phyloP scores from a whole-genome alignment of 2,888 invertebrate species.

The Bibio marci region DNA sequence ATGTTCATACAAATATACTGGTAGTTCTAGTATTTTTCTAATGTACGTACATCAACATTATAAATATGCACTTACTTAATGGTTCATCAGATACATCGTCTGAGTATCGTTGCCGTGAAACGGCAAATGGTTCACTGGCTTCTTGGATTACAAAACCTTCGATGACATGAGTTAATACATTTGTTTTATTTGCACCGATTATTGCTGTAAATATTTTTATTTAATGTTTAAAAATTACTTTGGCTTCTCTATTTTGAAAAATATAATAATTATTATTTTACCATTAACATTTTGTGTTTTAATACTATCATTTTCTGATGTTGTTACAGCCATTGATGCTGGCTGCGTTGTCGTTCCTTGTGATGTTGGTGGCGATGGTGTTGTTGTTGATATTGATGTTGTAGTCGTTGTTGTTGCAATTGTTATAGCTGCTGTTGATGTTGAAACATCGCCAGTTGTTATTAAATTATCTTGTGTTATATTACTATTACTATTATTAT shows the following conservation, averaged over 20 bases:
- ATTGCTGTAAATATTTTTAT: conserved; percentile 66
- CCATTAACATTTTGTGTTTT: conserved; percentile 5
- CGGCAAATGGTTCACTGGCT: conserved; percentile 78
- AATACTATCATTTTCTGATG: conserved; percentile 15
- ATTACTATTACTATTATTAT: no score
- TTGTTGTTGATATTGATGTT: conserved; percentile 13
- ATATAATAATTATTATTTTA: no score
- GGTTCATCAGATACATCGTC: conserved; percentile 51
- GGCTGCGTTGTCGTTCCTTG: conserved; percentile 26
- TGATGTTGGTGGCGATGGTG: conserved; percentile 11
- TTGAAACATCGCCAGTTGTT: conserved; percentile 4
- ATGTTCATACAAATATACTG: no score
- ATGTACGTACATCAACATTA: conserved; percentile 4
- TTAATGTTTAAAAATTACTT: conserved; percentile 18
- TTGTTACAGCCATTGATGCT: conserved; percentile 25
- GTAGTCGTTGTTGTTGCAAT: conserved; percentile 19
- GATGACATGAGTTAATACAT: conserved; percentile 89
- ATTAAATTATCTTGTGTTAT: no score
- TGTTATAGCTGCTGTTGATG: conserved; percentile 12
- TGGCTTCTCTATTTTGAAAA: no score
- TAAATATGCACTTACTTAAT: conserved; percentile 43
- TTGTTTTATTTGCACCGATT: conserved; percentile 91
- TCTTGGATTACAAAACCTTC: conserved; percentile 96
- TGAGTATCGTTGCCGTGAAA: conserved; percentile 41
- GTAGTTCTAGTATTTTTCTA: neutral